Evolutionary conservation across 2,113 vertebrate genomes (phyloP), one percentile per base, ranked within the genome.

Genomic region (Psittacula cyanocephala): DNA sequence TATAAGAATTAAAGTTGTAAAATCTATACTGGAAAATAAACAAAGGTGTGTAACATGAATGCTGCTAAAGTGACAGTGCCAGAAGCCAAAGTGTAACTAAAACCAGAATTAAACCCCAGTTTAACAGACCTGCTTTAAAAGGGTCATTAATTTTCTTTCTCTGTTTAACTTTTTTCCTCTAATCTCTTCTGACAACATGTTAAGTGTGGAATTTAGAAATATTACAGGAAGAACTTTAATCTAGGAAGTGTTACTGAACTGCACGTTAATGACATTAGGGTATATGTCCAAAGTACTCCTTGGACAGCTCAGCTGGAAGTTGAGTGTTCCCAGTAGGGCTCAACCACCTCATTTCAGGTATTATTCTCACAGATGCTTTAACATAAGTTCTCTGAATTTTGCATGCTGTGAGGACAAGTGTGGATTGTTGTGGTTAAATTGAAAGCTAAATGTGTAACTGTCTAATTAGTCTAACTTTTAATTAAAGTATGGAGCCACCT

Each of bases 401-500:
- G 39, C 35, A 9, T 62, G 43, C 76, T 86, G 53, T 60, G 75
- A 67, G 71, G 50, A 68, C 63, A 86, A 0, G n/a, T 80, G 44
- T 64, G 67, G 53, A 65, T 33, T 67, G 25, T n/a, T 41, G 39
- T 23, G 37, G 14, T 55, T 81, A 81, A 74, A 46, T 10, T 27
- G 65, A 67, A 89, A 86, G 57, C 64, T 41, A 22, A 28, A 65
- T 60, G 63, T 78, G 11, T 71, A 14, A 37, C 68, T 82, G 19
- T 7, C 77, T 90, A n/a, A 27, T 77, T 43, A 67, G n/a, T 59
- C n/a, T 72, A 27, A 46, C 39, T 81, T 81, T 60, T 37, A 53
- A 0, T 81, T 79, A 3, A 85, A 96, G 28, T 96, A 96, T 97
- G 95, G 97, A 97, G 95, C 75, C 95, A 97, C 82, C 94, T 95